These are phyloP conservation scores for Atopsyche davidsoni DNA, from an alignment of 1,140 invertebrate genomes.

Conservation along the genomic window DNA sequence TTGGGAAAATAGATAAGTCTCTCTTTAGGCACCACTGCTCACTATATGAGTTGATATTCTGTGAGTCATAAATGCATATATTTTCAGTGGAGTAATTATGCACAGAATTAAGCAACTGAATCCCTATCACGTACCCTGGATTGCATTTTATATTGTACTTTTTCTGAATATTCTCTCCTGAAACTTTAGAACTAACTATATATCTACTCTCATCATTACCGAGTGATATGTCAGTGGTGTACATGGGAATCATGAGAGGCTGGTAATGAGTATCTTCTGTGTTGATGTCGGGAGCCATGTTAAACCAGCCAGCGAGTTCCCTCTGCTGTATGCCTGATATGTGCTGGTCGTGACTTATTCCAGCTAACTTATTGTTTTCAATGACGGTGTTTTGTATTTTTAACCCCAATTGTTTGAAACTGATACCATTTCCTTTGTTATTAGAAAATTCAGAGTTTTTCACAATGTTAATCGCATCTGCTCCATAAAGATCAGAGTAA, in stretches of 20 bases:
- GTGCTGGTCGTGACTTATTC: conserved; percentile 88
- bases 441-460: conserved; percentile 83
- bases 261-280: conserved; percentile 62
- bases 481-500: conserved; percentile 83
- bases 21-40: conserved; percentile 70
- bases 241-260: conserved; percentile 60
- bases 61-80: conserved; percentile 71
- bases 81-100: conserved; percentile 79
- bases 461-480: conserved; percentile 77
- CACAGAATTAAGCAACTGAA: conserved; percentile 82
- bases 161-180: conserved; percentile 51
- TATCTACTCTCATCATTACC: conserved; percentile 70
- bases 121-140: conserved; percentile 70
- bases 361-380: conserved; percentile 80
- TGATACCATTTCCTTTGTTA: conserved; percentile 84
- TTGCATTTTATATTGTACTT: conserved; percentile 59
- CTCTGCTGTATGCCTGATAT: conserved; percentile 77
- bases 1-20: conserved; percentile 82
- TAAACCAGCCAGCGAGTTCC: conserved; percentile 90
- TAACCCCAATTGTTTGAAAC: conserved; percentile 80
- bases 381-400: conserved; percentile 69
- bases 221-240: conserved; percentile 57
- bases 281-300: conserved; percentile 57
- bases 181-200: conserved; percentile 62
- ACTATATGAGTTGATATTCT: conserved; percentile 53